Evolutionary conservation across 2,888 invertebrate genomes (phyloP), one percentile per base, ranked within the genome.

Genomic region (Acronicta alni): DNA sequence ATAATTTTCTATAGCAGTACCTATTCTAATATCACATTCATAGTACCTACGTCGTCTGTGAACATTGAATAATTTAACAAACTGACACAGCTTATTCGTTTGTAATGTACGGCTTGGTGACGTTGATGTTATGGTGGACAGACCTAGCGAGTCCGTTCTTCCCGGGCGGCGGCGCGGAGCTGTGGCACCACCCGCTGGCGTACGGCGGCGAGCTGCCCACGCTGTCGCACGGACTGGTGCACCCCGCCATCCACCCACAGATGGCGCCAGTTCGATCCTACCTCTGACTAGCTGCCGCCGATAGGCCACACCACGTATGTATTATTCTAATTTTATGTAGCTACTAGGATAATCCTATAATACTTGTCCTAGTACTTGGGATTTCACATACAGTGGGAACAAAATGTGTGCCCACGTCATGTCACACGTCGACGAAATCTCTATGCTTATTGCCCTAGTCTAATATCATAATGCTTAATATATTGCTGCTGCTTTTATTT

Each of bases 161-260:
- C 96, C 98, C 98, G 81, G 94, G 95, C 92, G 89, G 93, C 65
- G 98, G 97, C 79, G 98, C 98, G 65, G 99, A 99, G 95, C 95
- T 99, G 90, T 99, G 99, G 99, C 98, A 98, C 94, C 98, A 97
- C 90, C 95, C 98, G 95, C 96, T 98, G 80, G 95, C 95, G 66
- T 95, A 95, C 72, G 97, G 97, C 53, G 97, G 97, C 74, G 98
- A 98, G 92, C 95, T 98, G 90, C 98, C 97, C 68, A 95, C 97
- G 79, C 95, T 98, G 85, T 98, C 98, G 90, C 98, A 98, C 94
- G 97, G 98, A 79, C 96, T 99, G 88, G 98, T 99, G 89, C 99
- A 99, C 95, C 99, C 99, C 91, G 99, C 98, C 94, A 97, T 99
- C 95, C 98, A 98, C 95, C 98, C 98, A 93, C 99, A 99, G 97